Base-by-base conservation (phyloP, 2,113 vertebrate genomes). In the Ivindomyrus marchei region DNA sequence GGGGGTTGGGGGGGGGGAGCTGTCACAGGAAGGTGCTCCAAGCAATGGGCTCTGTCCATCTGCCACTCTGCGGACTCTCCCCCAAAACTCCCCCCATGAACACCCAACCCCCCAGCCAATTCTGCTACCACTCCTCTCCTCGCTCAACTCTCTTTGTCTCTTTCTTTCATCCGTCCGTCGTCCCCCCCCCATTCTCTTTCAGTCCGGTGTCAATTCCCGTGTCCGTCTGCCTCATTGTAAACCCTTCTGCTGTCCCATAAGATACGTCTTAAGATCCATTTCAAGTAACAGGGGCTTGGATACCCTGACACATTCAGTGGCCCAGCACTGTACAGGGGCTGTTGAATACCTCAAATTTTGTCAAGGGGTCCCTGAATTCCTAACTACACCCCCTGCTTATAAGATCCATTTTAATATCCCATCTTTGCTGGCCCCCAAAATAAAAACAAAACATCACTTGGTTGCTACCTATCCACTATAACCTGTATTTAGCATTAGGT, bases 11-110 rank as follows among this genome's bases (percentile, higher is more conserved):
- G 95, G 95, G 95, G 91, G 74, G 93, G 92, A 94, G 92, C 95
- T 95, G 96, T 96, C 95, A 96, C 95, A 93, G 95, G 94, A 95
- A 95, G 92, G 93, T 93, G 95, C 97, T 96, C 92, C 91, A 89
- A 96, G 97, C 97, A 92, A 95, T 88, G 24, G 89, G 94, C 94
- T 95, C 95, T 91, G 95, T 96, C 96, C 97, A 96, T 97, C 96
- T 97, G 96, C 95, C 94, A 52, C 93, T 89, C 93, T 93, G 92
- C 92, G 91, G 91, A 92, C 94, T 92, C 92, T 91, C 89, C 93
- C 93, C 94, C 46, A 66, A 39, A 27, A 49, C n/a, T 31, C 62
- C 62, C 62, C 62, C n/a, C 62, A 66, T 31, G n/a, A n/a, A 27
- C 84, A 86, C 89, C 91, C 70, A 45, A 7, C 39, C 70, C 89